Evolutionary conservation across 2,113 vertebrate species (phyloP).

Genomic region (Anhinga rufa): DNA sequence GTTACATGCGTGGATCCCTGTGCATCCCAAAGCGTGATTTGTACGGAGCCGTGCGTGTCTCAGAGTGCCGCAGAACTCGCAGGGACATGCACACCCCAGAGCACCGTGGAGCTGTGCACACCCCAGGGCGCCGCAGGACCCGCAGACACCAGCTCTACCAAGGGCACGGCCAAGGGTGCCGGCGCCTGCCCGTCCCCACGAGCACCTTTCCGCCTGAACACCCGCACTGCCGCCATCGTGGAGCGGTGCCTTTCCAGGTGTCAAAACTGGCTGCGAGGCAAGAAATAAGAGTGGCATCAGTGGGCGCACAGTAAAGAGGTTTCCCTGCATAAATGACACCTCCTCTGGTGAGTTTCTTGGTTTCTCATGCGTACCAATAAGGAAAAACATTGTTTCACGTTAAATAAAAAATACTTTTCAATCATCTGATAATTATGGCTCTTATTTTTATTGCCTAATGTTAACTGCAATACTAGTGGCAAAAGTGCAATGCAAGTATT

Average conservation of each 20-base stretch:
- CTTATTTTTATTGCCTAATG: background rate
- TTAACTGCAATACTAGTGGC: background rate
- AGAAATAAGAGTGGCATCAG: background rate
- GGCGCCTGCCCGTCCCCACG: fast-evolving
- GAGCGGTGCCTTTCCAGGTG: constrained; percentile 32
- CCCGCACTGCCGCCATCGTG: background rate
- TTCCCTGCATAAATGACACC: background rate
- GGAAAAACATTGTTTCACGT: background rate
- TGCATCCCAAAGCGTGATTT: fast-evolving
- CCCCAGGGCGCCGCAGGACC: background rate
- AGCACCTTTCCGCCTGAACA: background rate
- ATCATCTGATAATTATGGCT: background rate
- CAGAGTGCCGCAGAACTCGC: fast-evolving
- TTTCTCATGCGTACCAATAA: background rate
- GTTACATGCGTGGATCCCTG: background rate
- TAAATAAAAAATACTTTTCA: background rate
- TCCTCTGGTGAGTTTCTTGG: background rate
- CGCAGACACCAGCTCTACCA: fast-evolving
- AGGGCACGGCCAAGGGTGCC: background rate
- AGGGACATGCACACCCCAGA: background rate
- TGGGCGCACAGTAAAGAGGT: fast-evolving
- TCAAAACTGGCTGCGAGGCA: background rate
- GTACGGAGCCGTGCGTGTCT: fast-evolving
- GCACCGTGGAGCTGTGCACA: background rate
- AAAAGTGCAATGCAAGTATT: background rate